phyloP scores from a whole-genome alignment of 1,140 invertebrate species.

The Melipona quadrifasciata region DNA sequence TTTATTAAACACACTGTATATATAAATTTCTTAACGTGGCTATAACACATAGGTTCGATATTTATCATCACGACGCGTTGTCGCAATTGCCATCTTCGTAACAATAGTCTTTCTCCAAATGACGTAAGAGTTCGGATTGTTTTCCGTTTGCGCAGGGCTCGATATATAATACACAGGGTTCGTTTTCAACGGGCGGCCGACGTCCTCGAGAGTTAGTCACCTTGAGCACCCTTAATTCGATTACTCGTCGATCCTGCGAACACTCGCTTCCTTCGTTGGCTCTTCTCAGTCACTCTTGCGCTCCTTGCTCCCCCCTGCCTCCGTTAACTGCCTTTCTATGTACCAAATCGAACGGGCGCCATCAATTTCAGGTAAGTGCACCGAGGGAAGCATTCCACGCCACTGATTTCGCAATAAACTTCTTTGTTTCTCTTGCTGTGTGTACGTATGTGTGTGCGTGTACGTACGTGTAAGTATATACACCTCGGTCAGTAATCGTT shows the following conservation, averaged over 20 bases:
- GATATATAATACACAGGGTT: constrained; percentile 8
- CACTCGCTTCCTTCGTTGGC: constrained; percentile 14
- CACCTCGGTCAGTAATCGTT: background rate
- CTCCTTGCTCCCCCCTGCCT: background rate
- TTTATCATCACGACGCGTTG: no score
- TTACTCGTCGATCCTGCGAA: constrained; percentile 43
- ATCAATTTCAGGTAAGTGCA: constrained; percentile 53
- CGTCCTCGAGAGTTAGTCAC: constrained; percentile 35
- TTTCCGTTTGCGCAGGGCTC: background rate
- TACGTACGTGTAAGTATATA: background rate
- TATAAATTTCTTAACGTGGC: no score
- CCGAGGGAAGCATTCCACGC: constrained; percentile 18
- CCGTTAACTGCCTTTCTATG: constrained; percentile 47
- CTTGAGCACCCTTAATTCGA: constrained; percentile 46
- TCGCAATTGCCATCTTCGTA: background rate
- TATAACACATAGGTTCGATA: no score
- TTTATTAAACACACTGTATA: no score
- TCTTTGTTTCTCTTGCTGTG: constrained; percentile 25
- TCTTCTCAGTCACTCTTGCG: constrained; percentile 13
- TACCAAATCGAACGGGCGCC: constrained; percentile 52
- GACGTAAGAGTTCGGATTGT: constrained; percentile 7
- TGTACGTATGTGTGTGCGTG: background rate
- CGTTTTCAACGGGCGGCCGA: constrained; percentile 23
- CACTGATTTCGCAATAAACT: constrained; percentile 42
- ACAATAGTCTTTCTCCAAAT: no score